phyloP scores from a whole-genome alignment of 2,797 vertebrate species.

The Spondyliosoma cantharus region DNA sequence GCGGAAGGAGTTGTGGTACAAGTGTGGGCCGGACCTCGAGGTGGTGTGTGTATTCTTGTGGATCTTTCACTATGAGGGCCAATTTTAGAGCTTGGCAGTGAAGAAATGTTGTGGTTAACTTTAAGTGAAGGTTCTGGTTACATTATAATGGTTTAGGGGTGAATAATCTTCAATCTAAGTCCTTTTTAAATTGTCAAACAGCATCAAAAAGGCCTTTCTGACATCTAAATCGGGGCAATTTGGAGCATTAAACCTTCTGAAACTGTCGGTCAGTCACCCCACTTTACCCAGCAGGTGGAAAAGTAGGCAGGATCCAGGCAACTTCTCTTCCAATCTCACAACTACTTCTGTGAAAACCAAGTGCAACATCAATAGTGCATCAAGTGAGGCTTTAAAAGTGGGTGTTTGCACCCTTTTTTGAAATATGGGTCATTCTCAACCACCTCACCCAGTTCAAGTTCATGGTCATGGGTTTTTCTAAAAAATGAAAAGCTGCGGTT shows the following conservation, averaged over 20 bases:
- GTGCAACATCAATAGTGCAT: not conserved
- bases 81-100: not conserved
- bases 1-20: slow-evolving; percentile 24
- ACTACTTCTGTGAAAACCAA: not conserved
- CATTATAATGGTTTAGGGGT: not conserved
- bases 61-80: not conserved
- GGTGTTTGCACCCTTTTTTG: not conserved
- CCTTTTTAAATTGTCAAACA: not conserved
- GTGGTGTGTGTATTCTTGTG: not conserved
- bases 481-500: too few relatives aligned
- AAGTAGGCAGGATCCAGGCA: not conserved
- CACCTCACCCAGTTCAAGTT: too few relatives aligned
- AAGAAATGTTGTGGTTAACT: not conserved
- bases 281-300: not conserved
- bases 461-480: too few relatives aligned
- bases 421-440: too few relatives aligned
- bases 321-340: not conserved
- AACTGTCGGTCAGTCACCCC: not conserved
- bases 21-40: slow-evolving; percentile 41
- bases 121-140: not conserved
- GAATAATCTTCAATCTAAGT: not conserved
- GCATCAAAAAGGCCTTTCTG: not conserved
- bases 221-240: not conserved
- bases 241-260: not conserved
- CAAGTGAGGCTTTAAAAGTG: not conserved